Base-by-base conservation (phyloP, 2,113 vertebrate species). In the Saguinus imperator region DNA sequence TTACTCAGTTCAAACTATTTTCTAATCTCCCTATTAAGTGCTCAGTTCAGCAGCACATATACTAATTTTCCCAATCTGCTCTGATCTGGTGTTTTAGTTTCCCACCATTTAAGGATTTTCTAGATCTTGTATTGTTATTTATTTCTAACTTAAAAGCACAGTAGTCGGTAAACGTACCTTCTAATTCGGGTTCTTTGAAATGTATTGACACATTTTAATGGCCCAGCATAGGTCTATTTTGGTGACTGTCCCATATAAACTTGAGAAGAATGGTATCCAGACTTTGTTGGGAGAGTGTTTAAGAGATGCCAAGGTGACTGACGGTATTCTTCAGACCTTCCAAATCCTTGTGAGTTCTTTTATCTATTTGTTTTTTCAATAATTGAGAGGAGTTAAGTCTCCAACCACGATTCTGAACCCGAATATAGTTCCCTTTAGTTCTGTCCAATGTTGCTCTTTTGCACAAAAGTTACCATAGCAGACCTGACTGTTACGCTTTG, bases 401-500 rank as follows among this genome's bases (percentile, higher is more conserved):
- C 72, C 64, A 75, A 9, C 37, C 32, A 29, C 5, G 55, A 84
- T 17, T 27, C 16, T n/a, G 27, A 70, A 43, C 13, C 55, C 50
- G 57, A 80, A 57, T 6, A 23, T 1, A 13, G 37, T 2, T 68
- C 72, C 79, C 55, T 68, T 61, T 29, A 52, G 25, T 57, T 64
- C 58, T 10, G 55, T 12, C 48, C 52, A 37, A 23, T 16, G 37
- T 27, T 12, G 80, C 25, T 40, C 16, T 32, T 12, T 13, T 13
- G 6, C 1, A 43, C 27, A 10, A 25, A 18, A 5, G 16, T 27
- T 6, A 12, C 0, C 68, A 7, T 6, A 18, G 45, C 64, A 40
- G 82, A 32, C 55, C 80, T 43, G 3, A 8, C 50, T 6, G 29
- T 48, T 8, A 40, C 0, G 0, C 6, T 23, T 0, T 35, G 48